Evolutionary conservation across 2,888 invertebrate species (phyloP), one percentile per base, ranked within the genome.

Genomic region (Hemaris fuciformis): DNA sequence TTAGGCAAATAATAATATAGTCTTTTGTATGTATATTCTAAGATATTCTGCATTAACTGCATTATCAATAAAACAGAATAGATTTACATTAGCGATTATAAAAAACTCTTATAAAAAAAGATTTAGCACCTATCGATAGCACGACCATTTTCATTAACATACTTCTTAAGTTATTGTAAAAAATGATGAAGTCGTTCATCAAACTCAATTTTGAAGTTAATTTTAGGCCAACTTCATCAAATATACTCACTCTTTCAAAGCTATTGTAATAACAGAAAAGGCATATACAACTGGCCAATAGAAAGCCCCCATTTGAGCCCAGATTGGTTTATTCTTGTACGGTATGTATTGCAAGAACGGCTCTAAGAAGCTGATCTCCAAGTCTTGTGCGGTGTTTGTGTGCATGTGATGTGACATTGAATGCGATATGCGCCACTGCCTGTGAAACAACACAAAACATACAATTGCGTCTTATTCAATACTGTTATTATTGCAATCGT

Each of bases 371-470:
- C 95, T 94, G 0, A 97, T 86, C 77, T 97, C 97, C 59, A 95
- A 83, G 80, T 97, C 97, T 74, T 95, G 93, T 0, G 95, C 88
- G 0, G 97, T 96, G 77, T 98, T 98, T 0, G 97, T 95, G 79
- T 95, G 95, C 20, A 96, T 87, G 75, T 98, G 97, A 79, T 98
- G 97, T 6, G 97, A 97, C 73, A 97, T 83, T 0, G 94, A 94
- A 75, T 98, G 97, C 0, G 95, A 94, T 60, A 97, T 94, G 38
- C 97, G 93, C 96, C 96, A 97, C 59, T 96, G 95, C 59, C 94
- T 94, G 80, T 66, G n/a, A n/a, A n/a, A n/a, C n/a, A n/a, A n/a
- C n/a, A n/a, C 92, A 91, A 62, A 64, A 53, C 43, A 18, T 34
- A 23, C 42, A 43, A 6, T 38, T 46, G 7, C 53, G 6, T n/a